Evolutionary conservation across 1,140 invertebrate genomes (phyloP).

Genomic region (Caenorhabditis remanei): DNA sequence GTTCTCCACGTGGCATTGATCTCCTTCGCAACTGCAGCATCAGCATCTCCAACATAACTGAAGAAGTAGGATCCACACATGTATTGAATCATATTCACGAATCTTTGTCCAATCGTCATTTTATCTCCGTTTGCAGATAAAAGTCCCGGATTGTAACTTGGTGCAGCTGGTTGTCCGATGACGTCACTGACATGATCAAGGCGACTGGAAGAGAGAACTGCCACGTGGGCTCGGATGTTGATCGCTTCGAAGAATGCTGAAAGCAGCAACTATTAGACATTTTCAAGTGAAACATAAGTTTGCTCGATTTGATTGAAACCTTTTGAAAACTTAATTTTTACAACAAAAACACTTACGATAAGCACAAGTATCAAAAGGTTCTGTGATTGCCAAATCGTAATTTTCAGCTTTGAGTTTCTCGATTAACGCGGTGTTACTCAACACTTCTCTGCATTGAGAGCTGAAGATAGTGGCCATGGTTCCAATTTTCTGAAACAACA

Average conservation of each 20-base stretch:
- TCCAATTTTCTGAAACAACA: neutral
- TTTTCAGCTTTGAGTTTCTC: conserved; percentile 48
- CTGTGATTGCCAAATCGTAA: conserved; percentile 54
- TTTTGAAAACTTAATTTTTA: too few species aligned
- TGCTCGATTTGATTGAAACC: too few species aligned
- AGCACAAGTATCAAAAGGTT: conserved; percentile 46
- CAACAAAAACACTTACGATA: neutral
- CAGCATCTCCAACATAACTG: neutral
- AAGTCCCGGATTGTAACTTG: conserved; percentile 54
- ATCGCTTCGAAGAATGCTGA: conserved; percentile 44
- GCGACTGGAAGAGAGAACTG: conserved; percentile 4
- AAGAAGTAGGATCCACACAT: conserved; percentile 43
- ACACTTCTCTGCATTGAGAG: conserved; percentile 11
- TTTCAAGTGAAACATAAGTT: too few species aligned
- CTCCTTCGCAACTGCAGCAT: neutral
- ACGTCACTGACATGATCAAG: conserved; percentile 25
- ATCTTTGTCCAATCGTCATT: conserved; percentile 16
- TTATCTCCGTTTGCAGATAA: neutral
- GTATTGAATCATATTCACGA: conserved; percentile 28
- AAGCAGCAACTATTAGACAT: neutral
- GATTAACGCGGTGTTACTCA: conserved; percentile 11
- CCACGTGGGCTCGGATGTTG: conserved; percentile 40
- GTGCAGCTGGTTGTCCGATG: conserved; percentile 36
- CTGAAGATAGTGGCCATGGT: conserved; percentile 3
- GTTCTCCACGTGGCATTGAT: conserved; percentile 26